A percentile compares a stretch with the other conserved stretches of the same genome.
phyloP scores from a whole-genome alignment of 2,888 invertebrate species.

The Tachystola acroxantha region DNA sequence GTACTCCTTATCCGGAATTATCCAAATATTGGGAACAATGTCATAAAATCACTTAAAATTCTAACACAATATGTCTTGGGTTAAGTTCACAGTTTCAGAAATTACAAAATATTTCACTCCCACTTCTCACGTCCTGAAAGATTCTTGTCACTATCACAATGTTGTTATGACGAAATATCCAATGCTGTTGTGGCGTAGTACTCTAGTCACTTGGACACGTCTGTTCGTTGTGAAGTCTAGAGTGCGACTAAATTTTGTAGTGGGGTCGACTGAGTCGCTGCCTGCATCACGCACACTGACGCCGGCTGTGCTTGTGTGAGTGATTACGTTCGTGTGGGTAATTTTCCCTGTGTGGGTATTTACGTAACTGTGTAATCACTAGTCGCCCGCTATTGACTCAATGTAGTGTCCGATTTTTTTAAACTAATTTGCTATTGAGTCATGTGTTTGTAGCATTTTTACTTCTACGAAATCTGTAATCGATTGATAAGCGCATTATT shows the following conservation, averaged over 20 bases:
- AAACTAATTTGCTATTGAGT: slow-evolving; percentile 67
- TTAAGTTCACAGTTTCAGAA: slow-evolving; percentile 52
- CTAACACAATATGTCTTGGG: slow-evolving; percentile 44
- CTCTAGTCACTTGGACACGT: slow-evolving; percentile 51
- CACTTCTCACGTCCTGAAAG: slow-evolving; percentile 67
- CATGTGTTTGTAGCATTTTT: slow-evolving; percentile 59
- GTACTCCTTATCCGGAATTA: slow-evolving; percentile 69
- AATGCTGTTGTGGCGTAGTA: slow-evolving; percentile 49
- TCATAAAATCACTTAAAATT: slow-evolving; percentile 61
- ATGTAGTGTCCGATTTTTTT: slow-evolving; percentile 66
- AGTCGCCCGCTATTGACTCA: slow-evolving; percentile 62
- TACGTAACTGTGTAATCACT: slow-evolving; percentile 74
- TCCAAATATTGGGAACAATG: slow-evolving; percentile 69
- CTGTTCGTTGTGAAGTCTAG: slow-evolving; percentile 50
- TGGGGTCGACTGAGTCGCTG: slow-evolving; percentile 68
- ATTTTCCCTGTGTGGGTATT: slow-evolving; percentile 36
- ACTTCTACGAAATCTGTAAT: slow-evolving; percentile 42
- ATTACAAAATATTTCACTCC: slow-evolving; percentile 55
- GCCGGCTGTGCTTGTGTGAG: slow-evolving; percentile 2
- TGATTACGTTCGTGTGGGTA: slow-evolving; percentile 37
- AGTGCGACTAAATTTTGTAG: slow-evolving; percentile 72
- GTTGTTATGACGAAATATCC: slow-evolving; percentile 72
- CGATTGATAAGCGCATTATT: slow-evolving; percentile 39
- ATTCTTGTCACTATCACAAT: slow-evolving; percentile 69
- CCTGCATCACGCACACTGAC: slow-evolving; percentile 53